These are phyloP conservation scores for Crossocerus cetratus DNA, from an alignment of 2,888 invertebrate genomes.

Conservation along the genomic window DNA sequence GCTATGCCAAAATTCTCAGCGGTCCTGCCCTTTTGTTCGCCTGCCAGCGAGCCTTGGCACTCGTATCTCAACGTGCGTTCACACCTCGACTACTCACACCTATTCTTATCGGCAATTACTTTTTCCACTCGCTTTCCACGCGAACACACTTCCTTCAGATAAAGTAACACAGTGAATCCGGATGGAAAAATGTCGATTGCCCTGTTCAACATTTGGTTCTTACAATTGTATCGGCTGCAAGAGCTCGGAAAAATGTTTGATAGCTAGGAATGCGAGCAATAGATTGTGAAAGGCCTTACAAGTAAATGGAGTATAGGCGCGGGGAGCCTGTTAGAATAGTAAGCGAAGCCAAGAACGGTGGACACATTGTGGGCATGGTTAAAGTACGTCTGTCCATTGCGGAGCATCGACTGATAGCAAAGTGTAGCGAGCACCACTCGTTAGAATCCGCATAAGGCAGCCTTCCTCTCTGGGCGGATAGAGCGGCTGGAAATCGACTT, in stretches of 20 bases:
- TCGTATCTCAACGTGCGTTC: not conserved
- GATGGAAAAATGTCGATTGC: too few relatives aligned
- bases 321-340: too few relatives aligned
- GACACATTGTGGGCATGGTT: too few relatives aligned
- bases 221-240: too few relatives aligned
- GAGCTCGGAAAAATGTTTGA: too few relatives aligned
- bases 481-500: slow-evolving; percentile 5
- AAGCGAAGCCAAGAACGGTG: too few relatives aligned
- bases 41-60: slow-evolving; percentile 26
- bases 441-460: not conserved
- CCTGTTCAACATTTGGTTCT: too few relatives aligned
- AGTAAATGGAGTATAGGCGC: too few relatives aligned
- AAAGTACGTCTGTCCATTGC: not conserved
- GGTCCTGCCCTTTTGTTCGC: slow-evolving; percentile 24
- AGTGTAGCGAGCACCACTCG: not conserved
- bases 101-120: not conserved
- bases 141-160: too few relatives aligned
- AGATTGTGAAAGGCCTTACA: too few relatives aligned
- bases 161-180: too few relatives aligned
- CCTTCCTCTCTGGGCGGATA: not conserved
- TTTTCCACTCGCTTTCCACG: not conserved
- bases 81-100: not conserved
- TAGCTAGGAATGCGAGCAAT: too few relatives aligned
- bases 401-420: not conserved
- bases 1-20: slow-evolving; percentile 40